These are phyloP conservation scores for Stenolophus ochropezus DNA, from an alignment of 2,888 invertebrate genomes.

Conservation along the genomic window DNA sequence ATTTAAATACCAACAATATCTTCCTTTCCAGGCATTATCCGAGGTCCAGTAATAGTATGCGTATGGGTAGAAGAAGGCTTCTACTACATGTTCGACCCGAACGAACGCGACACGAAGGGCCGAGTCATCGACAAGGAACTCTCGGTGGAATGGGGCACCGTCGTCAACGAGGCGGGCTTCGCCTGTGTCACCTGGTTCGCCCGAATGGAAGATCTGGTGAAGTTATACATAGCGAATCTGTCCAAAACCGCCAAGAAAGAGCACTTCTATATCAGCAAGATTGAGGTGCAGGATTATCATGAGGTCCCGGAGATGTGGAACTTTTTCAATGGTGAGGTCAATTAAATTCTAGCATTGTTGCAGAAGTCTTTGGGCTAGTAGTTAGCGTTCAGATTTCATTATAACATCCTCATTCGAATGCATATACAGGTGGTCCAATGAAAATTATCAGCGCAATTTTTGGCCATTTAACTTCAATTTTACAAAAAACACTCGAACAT, in stretches of 20 bases:
- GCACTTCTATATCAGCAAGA: constrained; percentile 69
- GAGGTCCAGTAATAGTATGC: constrained; percentile 71
- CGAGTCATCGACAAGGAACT: constrained; percentile 40
- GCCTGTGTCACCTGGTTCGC: constrained; percentile 72
- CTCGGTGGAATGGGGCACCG: not conserved
- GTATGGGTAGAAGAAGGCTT: constrained; percentile 71
- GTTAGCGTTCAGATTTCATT: too few species aligned
- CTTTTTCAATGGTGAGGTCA: constrained; percentile 69
- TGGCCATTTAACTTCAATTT: too few species aligned
- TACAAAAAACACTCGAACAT: too few species aligned
- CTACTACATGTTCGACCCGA: constrained; percentile 73
- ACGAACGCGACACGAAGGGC: constrained; percentile 70
- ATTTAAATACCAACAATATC: too few species aligned
- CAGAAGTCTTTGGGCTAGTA: too few species aligned
- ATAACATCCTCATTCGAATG: too few species aligned
- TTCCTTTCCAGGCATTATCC: constrained; percentile 65
- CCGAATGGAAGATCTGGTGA: constrained; percentile 69
- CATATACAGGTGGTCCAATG: too few species aligned
- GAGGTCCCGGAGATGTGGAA: constrained; percentile 69
- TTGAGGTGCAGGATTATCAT: constrained; percentile 69
- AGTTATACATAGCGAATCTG: constrained; percentile 70
- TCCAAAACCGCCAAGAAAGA: constrained; percentile 66
- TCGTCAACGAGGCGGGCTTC: constrained; percentile 65
- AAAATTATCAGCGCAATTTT: too few species aligned
- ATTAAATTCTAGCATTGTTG: too few species aligned